Percentiles rank a stretch among this genome's conserved stretches.
phyloP scores from a whole-genome alignment of 2,888 invertebrate species.

The Ceramica pisi region DNA sequence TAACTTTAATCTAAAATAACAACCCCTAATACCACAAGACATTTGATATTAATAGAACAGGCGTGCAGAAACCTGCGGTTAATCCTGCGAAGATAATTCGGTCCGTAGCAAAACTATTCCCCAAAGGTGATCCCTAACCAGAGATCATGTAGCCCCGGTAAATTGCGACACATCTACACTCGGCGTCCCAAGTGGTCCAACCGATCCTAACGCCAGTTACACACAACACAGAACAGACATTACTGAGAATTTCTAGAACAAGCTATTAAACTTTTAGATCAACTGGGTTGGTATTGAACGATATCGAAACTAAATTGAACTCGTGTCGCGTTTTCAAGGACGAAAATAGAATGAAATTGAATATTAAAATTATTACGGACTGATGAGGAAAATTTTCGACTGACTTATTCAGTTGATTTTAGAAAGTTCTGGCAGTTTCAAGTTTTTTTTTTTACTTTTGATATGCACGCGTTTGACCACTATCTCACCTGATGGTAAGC shows the following conservation, averaged over 20 bases:
- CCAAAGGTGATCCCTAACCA: conserved; percentile 23
- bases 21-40: not conserved
- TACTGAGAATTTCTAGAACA: conserved; percentile 16
- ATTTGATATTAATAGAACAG: conserved; percentile 8
- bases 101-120: conserved; percentile 14
- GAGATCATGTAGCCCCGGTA: conserved; percentile 32
- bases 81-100: conserved; percentile 22
- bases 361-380: not conserved
- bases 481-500: too few species aligned
- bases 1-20: not conserved
- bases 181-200: conserved; percentile 28
- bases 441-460: too few species aligned
- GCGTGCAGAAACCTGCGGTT: not conserved
- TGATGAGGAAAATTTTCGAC: not conserved
- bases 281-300: not conserved
- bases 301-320: conserved; percentile 14
- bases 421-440: not conserved
- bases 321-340: not conserved
- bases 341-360: not conserved
- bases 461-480: too few species aligned
- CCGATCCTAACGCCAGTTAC: conserved; percentile 21
- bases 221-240: conserved; percentile 8
- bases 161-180: conserved; percentile 31
- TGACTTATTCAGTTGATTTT: not conserved
- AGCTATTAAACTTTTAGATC: conserved; percentile 32